Conservation (phyloP, 2,797 vertebrate species). For the Lithobates pipiens region DNA sequence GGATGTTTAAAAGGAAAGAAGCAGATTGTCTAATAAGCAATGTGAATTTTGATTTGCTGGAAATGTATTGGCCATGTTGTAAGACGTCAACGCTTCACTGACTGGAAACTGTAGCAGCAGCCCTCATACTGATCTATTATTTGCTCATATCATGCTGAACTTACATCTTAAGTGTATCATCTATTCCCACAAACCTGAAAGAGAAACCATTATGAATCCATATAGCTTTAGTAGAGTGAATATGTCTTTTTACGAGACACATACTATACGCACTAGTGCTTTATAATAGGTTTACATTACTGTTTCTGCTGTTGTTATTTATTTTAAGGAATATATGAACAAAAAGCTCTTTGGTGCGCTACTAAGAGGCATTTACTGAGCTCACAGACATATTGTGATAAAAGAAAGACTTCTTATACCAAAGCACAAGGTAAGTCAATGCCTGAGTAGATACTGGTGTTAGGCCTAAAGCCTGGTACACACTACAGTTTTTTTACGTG, state of each 20-base stretch:
- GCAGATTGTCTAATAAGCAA: constrained; percentile 24
- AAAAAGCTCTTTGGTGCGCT: neutral
- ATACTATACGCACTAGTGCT: neutral
- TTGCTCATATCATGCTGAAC: neutral
- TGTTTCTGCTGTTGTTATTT: neutral
- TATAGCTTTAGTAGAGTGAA: neutral
- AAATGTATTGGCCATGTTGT: constrained; percentile 14
- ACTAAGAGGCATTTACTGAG: no score
- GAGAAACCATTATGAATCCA: neutral
- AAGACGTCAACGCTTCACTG: constrained; percentile 2
- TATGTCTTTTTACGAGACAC: neutral
- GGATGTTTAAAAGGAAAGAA: constrained; percentile 48
- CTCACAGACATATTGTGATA: no score
- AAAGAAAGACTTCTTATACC: no score
- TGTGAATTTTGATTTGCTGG: neutral
- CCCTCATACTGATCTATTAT: neutral
- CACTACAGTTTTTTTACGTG: no score
- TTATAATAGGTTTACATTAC: neutral
- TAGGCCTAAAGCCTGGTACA: no score
- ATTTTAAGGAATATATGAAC: neutral
- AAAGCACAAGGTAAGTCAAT: no score
- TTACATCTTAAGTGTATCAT: neutral
- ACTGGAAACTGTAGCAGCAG: constrained; percentile 20
- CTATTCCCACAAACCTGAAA: neutral
- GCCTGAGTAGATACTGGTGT: neutral